Percentiles rank a stretch among this genome's conserved stretches.
Conservation (phyloP, 1,140 invertebrate genomes). For the Meloidogyne chitwoodi region DNA sequence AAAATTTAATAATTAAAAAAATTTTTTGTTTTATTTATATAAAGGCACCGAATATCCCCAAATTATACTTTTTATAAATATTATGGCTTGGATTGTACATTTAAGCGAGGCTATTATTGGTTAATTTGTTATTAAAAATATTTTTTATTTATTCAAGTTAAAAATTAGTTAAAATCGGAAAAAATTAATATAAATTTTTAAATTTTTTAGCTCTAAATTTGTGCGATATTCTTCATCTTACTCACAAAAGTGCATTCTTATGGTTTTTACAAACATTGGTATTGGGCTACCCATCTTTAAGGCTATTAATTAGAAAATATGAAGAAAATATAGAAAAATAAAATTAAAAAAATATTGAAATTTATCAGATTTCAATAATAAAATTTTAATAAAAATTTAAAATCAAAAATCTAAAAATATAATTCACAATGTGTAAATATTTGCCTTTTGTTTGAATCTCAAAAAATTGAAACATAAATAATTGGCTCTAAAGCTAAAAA, state of each 20-base stretch:
- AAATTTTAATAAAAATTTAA: too few relatives aligned
- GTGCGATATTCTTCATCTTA: slow-evolving; percentile 42
- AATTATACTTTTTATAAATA: slow-evolving; percentile 40
- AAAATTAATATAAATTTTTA: not conserved
- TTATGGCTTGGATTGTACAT: slow-evolving; percentile 45
- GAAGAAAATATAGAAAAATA: not conserved
- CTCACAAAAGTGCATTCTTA: slow-evolving; percentile 31
- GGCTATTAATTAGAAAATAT: not conserved
- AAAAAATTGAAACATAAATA: too few relatives aligned
- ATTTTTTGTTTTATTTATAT: slow-evolving; percentile 1
- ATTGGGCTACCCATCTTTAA: slow-evolving; percentile 2
- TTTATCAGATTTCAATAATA: too few relatives aligned
- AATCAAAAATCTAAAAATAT: too few relatives aligned
- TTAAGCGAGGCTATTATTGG: slow-evolving; percentile 36
- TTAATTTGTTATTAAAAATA: not conserved
- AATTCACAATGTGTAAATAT: too few relatives aligned
- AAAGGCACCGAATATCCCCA: slow-evolving; percentile 26
- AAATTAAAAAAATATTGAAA: too few relatives aligned
- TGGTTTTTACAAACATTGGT: slow-evolving; percentile 9
- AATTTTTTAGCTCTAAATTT: slow-evolving; percentile 32
- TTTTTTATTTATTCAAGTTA: not conserved
- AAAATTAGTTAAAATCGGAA: not conserved
- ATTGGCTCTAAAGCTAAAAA: too few relatives aligned
- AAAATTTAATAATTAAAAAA: not conserved
- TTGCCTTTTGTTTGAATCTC: too few relatives aligned